These are phyloP conservation scores for Protaetia brevitarsis DNA, from an alignment of 1,140 invertebrate species.

Conservation along the genomic window DNA sequence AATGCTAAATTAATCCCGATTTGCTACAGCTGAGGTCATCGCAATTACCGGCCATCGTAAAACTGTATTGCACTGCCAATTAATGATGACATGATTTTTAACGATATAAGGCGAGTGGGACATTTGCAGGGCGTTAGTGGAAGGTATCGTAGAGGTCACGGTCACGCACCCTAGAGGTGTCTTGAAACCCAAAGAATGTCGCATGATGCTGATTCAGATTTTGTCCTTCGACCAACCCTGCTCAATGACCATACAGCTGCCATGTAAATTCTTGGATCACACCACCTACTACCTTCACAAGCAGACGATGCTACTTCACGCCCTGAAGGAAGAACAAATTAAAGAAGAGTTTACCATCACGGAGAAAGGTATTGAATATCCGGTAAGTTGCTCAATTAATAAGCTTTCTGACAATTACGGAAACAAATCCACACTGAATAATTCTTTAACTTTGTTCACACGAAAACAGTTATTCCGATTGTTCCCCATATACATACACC, in stretches of 20 bases:
- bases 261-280: conserved; percentile 33
- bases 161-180: conserved; percentile 27
- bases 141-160: conserved; percentile 27
- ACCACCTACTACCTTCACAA: conserved; percentile 29
- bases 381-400: conserved; percentile 24
- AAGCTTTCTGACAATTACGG: no score
- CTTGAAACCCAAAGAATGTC: conserved; percentile 28
- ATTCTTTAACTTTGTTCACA: no score
- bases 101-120: background rate
- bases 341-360: conserved; percentile 34
- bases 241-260: conserved; percentile 25
- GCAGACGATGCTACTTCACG: conserved; percentile 25
- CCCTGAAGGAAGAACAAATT: conserved; percentile 24
- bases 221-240: conserved; percentile 28
- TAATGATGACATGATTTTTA: background rate
- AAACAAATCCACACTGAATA: no score
- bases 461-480: no score
- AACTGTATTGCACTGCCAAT: background rate
- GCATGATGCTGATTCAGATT: conserved; percentile 26
- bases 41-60: background rate
- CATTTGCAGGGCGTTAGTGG: conserved; percentile 28
- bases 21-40: background rate
- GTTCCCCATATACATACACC: no score
- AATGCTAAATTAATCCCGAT: background rate
- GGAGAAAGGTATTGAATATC: conserved; percentile 28